Conservation (phyloP, 2,113 vertebrate genomes). For the Phalacrocorax carbo region DNA sequence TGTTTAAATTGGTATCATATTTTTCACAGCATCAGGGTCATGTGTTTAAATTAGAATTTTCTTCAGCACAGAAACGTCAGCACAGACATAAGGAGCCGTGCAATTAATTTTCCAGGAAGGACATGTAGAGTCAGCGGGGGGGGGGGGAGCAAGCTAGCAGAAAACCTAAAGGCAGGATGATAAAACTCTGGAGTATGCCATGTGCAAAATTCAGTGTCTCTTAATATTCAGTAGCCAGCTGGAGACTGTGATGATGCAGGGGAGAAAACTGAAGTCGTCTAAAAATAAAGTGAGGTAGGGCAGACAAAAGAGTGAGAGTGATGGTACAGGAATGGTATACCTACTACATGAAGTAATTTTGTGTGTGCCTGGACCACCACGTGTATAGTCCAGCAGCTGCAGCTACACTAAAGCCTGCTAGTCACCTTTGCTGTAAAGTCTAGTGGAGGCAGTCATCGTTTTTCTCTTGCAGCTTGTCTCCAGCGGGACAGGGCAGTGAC, state of each 20-base stretch:
- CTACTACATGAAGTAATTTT: not conserved
- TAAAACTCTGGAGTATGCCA: not conserved
- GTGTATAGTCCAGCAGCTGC: accelerated
- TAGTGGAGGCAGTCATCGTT: not conserved
- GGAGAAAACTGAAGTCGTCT: not conserved
- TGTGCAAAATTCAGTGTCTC: not conserved
- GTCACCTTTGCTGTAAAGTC: not conserved
- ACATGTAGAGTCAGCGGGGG: not conserved
- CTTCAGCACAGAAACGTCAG: not conserved
- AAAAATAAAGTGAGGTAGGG: not conserved
- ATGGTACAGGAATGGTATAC: not conserved
- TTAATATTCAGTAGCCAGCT: not conserved
- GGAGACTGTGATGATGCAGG: not conserved
- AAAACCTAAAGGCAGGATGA: not conserved
- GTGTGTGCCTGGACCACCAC: not conserved
- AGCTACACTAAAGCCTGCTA: not conserved
- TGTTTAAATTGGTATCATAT: accelerated
- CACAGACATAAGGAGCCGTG: not conserved
- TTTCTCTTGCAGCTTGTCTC: not conserved
- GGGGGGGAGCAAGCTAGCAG: not conserved
- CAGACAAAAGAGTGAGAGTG: not conserved
- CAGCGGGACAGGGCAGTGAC: not conserved
- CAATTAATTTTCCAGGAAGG: conserved; percentile 5
- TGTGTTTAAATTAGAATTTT: not conserved
- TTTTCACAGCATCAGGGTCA: not conserved